These are phyloP conservation scores for Iphiclides podalirius DNA, from an alignment of 2,888 invertebrate genomes.

Conservation along the genomic window DNA sequence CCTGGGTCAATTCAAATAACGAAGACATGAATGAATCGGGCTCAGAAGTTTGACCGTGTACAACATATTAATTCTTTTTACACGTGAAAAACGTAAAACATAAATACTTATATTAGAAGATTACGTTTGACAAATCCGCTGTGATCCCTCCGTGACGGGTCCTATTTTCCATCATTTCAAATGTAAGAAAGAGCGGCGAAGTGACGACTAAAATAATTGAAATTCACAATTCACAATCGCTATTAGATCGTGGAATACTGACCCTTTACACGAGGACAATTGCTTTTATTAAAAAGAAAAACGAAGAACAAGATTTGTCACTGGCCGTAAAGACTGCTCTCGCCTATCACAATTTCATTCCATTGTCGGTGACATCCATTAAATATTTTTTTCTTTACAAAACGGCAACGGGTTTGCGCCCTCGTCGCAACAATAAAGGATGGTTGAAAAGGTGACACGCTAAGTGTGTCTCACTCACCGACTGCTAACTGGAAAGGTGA, in stretches of 20 bases:
- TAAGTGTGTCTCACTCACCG: conserved; percentile 47
- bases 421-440: conserved; percentile 61
- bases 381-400: conserved; percentile 51
- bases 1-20: no score
- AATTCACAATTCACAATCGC: conserved; percentile 61
- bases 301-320: conserved; percentile 60
- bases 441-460: conserved; percentile 63
- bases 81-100: no score
- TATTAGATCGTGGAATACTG: conserved; percentile 47
- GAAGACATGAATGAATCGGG: no score
- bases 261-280: conserved; percentile 67
- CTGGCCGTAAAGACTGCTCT: conserved; percentile 69
- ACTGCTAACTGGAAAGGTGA: conserved; percentile 42
- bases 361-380: conserved; percentile 71
- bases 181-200: conserved; percentile 18
- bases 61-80: no score
- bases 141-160: conserved; percentile 8
- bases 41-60: no score
- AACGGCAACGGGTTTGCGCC: conserved; percentile 64
- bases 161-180: conserved; percentile 3
- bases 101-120: no score
- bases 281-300: conserved; percentile 45
- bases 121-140: no score
- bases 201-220: conserved; percentile 25
- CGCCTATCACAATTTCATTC: conserved; percentile 78